Base-by-base conservation (phyloP, 2,113 vertebrate species). In the Lichenostomus cassidix region DNA sequence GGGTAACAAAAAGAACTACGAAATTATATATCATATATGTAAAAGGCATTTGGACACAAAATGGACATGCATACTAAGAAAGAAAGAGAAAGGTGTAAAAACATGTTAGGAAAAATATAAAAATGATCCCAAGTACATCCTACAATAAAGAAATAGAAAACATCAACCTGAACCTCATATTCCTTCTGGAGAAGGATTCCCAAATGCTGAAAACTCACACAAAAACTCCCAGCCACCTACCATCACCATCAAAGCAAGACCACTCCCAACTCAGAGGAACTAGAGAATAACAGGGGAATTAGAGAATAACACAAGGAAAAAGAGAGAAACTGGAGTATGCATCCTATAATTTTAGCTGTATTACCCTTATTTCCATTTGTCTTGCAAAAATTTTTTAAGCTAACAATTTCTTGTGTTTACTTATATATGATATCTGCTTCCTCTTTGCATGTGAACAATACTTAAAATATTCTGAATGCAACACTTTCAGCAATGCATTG, bases 241-340 rank as follows among this genome's bases (percentile, higher is more conserved):
- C 9, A 33, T 11, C 53, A 46, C 11, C 23, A 22, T 0, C 2
- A 5, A 24, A 73, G 13, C 4, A 12, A 76, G 25, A 46, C 8
- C 37, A n/a, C 5, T 53, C 62, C 50, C 21, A 16, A 29, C 39
- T 12, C 9, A 44, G 19, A 88, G 11, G 4, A 74, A 37, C 10
- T 37, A 37, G 37, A 37, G 10, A 37, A 37, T 37, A 37, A 15
- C 0, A 49, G 18, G 2, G 8, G 14, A 87, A 74, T 15, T 14
- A 28, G 39, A 67, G 27, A 12, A 42, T 7, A 70, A 41, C 5
- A 59, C 5, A 24, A 71, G 11, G 17, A 13, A 50, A 58, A 84
- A 44, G 5, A 19, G 7, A 27, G 21, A 83, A 89, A 42, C 11
- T 44, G 35, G 7, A 8, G 2, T 31, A 10, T 33, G 8, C 11